Percentiles rank a stretch among this genome's conserved stretches.
Conservation (phyloP, 2,113 vertebrate genomes). For the Spheniscus mendiculus region DNA sequence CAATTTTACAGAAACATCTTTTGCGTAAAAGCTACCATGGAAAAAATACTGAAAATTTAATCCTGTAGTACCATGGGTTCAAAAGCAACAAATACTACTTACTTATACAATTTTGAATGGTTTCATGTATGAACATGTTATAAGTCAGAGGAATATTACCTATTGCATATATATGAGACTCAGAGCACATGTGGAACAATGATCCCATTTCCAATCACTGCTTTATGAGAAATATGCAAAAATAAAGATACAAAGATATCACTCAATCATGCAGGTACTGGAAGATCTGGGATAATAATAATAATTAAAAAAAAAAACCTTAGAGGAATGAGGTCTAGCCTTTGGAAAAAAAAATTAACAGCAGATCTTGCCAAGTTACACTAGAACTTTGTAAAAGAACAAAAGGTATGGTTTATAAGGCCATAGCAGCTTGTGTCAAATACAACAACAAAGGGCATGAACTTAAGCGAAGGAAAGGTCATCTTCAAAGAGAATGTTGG, state of each 20-base stretch:
- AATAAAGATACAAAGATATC: not conserved
- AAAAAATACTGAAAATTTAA: not conserved
- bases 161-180: not conserved
- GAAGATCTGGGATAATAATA: not conserved
- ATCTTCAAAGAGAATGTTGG: constrained; percentile 14
- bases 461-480: constrained; percentile 42
- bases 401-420: not conserved
- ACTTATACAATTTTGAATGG: not conserved
- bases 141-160: not conserved
- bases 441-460: constrained; percentile 21
- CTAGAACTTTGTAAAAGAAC: not conserved
- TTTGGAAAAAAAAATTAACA: not conserved
- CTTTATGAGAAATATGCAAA: not conserved
- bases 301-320: not conserved
- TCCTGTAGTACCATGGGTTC: not conserved
- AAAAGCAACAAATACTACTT: not conserved
- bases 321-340: not conserved
- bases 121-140: not conserved
- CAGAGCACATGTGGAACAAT: not conserved
- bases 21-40: not conserved
- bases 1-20: not conserved
- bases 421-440: not conserved
- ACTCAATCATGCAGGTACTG: not conserved
- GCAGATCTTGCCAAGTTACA: not conserved
- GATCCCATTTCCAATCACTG: not conserved